Evolutionary conservation across 2,113 vertebrate species (phyloP).

Genomic region (Ursus arctos): DNA sequence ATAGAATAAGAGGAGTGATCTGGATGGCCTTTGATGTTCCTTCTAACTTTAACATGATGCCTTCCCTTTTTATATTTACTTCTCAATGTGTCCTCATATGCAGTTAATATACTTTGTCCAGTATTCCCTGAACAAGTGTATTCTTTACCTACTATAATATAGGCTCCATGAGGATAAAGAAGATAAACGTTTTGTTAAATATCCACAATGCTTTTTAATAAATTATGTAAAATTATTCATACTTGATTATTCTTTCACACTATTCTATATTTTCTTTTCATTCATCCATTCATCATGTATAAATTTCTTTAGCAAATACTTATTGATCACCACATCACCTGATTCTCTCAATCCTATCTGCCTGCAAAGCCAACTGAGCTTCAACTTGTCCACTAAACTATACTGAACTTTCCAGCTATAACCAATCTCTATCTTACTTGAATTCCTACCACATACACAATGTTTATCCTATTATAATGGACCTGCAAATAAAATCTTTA

Average conservation of each 20-base stretch:
- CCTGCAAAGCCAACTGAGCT: neutral
- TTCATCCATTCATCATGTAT: neutral
- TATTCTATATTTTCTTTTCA: neutral
- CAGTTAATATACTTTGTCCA: neutral
- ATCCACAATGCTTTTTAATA: neutral
- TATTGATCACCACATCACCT: neutral
- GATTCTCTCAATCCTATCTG: neutral
- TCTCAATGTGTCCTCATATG: neutral
- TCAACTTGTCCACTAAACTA: neutral
- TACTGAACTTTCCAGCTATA: neutral
- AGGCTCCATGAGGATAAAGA: neutral
- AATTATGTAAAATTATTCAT: neutral
- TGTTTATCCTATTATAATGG: neutral
- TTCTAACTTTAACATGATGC: neutral
- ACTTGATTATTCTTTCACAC: neutral
- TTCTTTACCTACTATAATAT: neutral
- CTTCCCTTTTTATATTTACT: neutral
- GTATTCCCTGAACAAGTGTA: fast-evolving
- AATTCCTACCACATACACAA: neutral
- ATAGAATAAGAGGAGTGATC: neutral
- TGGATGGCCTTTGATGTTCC: neutral
- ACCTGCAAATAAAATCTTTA: neutral
- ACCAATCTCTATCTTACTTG: neutral
- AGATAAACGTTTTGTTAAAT: neutral
- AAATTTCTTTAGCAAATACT: neutral